Evolutionary conservation across 2,113 vertebrate species (phyloP).

Genomic region (Vombatus ursinus): DNA sequence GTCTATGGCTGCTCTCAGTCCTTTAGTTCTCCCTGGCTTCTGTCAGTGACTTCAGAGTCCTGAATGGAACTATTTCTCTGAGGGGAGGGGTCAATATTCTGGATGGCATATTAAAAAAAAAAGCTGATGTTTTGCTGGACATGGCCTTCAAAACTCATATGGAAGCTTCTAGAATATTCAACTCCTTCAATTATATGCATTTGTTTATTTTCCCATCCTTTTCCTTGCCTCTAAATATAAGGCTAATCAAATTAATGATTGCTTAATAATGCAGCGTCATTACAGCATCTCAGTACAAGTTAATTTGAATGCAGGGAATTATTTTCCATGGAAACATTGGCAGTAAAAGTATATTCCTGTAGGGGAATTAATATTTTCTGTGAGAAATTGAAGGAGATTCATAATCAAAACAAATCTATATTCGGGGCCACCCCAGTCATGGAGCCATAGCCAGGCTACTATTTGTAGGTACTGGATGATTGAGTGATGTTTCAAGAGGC

Average conservation of each 20-base stretch:
- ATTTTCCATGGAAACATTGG: slow-evolving; percentile 66
- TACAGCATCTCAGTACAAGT: slow-evolving; percentile 54
- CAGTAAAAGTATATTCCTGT: neutral
- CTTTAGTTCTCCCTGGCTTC: neutral
- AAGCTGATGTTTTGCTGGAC: slow-evolving; percentile 42
- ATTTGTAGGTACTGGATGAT: neutral
- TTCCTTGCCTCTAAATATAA: neutral
- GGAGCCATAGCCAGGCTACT: neutral
- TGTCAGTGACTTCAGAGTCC: neutral
- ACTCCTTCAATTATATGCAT: neutral
- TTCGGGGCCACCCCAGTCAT: neutral
- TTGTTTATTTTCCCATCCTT: slow-evolving; percentile 41
- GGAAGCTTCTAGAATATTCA: neutral
- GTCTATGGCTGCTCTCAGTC: neutral
- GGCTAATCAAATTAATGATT: slow-evolving; percentile 33
- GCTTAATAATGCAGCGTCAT: slow-evolving; percentile 5
- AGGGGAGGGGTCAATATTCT: neutral
- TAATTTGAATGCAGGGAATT: slow-evolving; percentile 52
- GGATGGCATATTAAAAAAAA: neutral
- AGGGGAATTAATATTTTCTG: slow-evolving; percentile 31
- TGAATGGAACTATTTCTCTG: neutral
- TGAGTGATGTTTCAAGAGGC: neutral
- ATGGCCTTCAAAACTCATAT: neutral
- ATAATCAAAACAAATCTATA: slow-evolving; percentile 1
- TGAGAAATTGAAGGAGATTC: slow-evolving; percentile 3